Evolutionary conservation across 2,888 invertebrate species (phyloP), one percentile per base, ranked within the genome.

Genomic region (Dioctria rufipes): DNA sequence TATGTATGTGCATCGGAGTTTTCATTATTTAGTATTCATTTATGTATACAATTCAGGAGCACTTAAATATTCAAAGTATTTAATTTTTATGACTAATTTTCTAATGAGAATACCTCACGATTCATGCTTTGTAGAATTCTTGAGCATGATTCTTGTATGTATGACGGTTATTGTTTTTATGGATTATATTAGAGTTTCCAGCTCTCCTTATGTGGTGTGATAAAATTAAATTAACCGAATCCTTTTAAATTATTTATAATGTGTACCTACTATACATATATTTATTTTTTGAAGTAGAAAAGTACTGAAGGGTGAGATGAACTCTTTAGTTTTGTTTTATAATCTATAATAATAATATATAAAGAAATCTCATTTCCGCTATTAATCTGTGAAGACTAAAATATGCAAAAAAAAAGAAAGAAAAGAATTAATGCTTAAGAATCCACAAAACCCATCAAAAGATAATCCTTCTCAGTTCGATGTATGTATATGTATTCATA

Each of bases 31-130:
- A 54, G 4, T 69, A 51, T 51, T 69, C 69, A 69, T 69, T 69
- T 51, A 69, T 69, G 51, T 67, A 46, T 54, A 69, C 51, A 69
- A 69, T 69, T 65, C 65, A 65, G 65, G 25, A 61, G 65, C n/a
- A 40, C 40, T 40, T 37, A 69, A 69, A 69, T 69, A 3, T 69
- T 69, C 49, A 69, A 51, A 5, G 46, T 51, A 39, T 69, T 69
- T 69, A 9, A 69, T 51, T 69, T 51, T 69, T 11, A 69, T 49
- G 69, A 69, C 46, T 69, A 3, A 40, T 51, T 69, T 9, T 69
- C 49, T 69, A 49, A 51, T 69, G 69, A n/a, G 11, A 8, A 11
- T 54, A 54, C 54, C 5, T 46, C 46, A 8, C 8, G 46, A 46
- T 46, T 5, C 46, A 46, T 46, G 46, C 46, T 46, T 46, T 46